Conservation (phyloP, 2,113 vertebrate species). For the Ctenodactylus gundi region DNA sequence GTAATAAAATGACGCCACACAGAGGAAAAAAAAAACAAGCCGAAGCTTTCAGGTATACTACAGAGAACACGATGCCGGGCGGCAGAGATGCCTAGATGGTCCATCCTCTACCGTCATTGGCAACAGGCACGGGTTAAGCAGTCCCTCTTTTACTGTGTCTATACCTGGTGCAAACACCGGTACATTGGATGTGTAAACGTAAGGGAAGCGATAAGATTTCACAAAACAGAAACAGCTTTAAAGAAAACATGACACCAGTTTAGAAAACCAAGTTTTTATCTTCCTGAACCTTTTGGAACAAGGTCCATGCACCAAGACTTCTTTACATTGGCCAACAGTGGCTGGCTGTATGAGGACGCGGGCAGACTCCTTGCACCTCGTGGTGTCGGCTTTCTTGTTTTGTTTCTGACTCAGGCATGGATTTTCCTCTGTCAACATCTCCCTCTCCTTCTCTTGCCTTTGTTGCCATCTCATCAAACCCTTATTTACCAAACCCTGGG, state of each 20-base stretch:
- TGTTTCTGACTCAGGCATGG: background rate
- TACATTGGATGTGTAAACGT: background rate
- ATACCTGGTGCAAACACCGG: background rate
- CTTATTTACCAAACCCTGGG: background rate
- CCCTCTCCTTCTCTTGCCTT: background rate
- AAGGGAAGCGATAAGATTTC: background rate
- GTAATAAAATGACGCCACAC: background rate
- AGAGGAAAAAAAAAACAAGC: background rate
- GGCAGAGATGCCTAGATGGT: background rate
- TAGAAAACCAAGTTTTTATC: background rate
- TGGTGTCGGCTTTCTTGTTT: background rate
- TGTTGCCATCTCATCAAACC: background rate
- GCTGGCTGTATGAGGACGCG: rapidly evolving
- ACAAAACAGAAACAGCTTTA: background rate
- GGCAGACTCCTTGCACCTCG: background rate
- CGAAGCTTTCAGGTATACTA: background rate
- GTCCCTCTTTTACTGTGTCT: background rate
- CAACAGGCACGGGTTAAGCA: background rate
- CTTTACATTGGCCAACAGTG: background rate
- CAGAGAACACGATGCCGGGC: background rate
- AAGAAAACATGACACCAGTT: background rate
- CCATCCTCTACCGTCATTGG: too few species aligned
- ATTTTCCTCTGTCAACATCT: background rate
- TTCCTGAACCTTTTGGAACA: background rate
- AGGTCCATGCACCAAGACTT: background rate